Evolutionary conservation across 2,797 vertebrate species (phyloP), one percentile per base, ranked within the genome.

Genomic region (Alectoris magna): DNA sequence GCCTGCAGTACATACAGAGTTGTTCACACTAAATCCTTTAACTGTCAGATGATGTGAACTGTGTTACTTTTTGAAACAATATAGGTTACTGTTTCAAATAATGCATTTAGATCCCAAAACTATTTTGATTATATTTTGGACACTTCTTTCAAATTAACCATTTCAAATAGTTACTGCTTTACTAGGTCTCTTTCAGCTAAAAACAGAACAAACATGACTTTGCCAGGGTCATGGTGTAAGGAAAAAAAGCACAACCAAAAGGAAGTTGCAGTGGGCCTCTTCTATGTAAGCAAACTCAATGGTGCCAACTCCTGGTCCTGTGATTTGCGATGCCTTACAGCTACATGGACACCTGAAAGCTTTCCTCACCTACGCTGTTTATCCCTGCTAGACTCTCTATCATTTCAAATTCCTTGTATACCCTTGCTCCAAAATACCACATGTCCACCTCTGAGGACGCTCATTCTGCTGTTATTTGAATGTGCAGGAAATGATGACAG

Each of bases 381-480:
- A 44, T 27, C 27, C 58, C 55, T 44, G 55, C 13, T 26, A 38
- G 38, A 77, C 14, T 66, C 38, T 85, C 70, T 6, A 41, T 16
- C 56, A 77, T 11, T 55, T 39, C 46, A 76, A 31, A 34, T 46
- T 31, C 60, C 55, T 36, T 36, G 5, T 18, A 69, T 7, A 27
- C 0, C 3, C 14, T 27, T 38, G 22, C 51, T 2, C 5, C 31
- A 43, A 56, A 59, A 3, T 0, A 11, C 31, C 60, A 72, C 27
- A 19, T 6, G 5, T 38, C 26, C 62, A 70, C n/a, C n/a, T 68
- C 59, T 14, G n/a, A 73, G 64, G 14, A 67, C 10, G 6, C 2
- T 38, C 23, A 10, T 70, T 80, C 44, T 48, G 3, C 6, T 36
- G 14, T n/a, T 75, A 49, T 3, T 15, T 39, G 15, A 80, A 53